These are phyloP conservation scores for Lucilia sericata DNA, from an alignment of 1,140 invertebrate genomes.

Conservation along the genomic window DNA sequence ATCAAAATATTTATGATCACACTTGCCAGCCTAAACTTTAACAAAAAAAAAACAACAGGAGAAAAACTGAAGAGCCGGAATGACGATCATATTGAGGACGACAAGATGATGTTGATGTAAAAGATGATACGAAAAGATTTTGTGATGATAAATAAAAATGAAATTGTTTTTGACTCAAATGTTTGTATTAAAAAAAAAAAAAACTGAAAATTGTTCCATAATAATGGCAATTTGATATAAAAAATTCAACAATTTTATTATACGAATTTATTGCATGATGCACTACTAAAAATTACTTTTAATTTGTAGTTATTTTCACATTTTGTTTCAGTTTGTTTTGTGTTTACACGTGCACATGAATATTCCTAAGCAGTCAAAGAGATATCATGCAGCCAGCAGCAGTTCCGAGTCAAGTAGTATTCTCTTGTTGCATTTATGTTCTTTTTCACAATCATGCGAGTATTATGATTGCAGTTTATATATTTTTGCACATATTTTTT, in stretches of 20 bases:
- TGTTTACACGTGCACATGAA: background rate
- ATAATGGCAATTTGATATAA: background rate
- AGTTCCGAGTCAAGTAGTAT: background rate
- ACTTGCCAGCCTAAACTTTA: background rate
- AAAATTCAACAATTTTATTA: background rate
- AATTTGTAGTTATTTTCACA: background rate
- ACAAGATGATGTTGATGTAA: background rate
- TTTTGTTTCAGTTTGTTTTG: background rate
- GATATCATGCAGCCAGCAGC: no score
- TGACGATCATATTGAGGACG: background rate
- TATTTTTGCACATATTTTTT: background rate
- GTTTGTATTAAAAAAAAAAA: background rate
- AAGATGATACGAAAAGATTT: background rate
- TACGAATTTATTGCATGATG: background rate
- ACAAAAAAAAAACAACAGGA: no score
- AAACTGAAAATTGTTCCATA: background rate
- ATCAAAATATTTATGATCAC: constrained; percentile 17
- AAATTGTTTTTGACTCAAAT: background rate
- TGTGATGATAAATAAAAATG: background rate
- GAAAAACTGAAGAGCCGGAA: background rate
- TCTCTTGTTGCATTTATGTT: background rate
- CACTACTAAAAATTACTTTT: background rate
- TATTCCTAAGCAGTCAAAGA: background rate
- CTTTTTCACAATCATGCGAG: background rate
- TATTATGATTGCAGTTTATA: background rate